Evolutionary conservation across 2,797 vertebrate genomes (phyloP).

Genomic region (Anomalospiza imberbis): DNA sequence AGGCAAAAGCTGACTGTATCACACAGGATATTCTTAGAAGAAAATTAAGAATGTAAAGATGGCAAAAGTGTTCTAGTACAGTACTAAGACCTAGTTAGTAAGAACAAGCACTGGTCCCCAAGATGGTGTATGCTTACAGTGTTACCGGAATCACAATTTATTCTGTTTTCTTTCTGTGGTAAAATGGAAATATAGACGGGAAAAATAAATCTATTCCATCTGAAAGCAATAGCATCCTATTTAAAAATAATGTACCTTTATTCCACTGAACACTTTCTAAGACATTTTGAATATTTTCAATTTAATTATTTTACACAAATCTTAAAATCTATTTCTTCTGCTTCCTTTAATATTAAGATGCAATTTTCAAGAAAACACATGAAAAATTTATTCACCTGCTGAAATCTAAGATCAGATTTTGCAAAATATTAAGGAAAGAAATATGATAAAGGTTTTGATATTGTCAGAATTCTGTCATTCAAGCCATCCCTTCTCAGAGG

Average conservation of each 20-base stretch:
- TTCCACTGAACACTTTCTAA: not conserved
- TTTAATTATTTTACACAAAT: not conserved
- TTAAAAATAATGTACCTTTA: not conserved
- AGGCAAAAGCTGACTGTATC: not conserved
- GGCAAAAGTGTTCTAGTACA: not conserved
- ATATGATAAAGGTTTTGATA: not conserved
- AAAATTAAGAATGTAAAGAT: not conserved
- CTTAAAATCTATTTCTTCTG: not conserved
- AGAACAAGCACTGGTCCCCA: not conserved
- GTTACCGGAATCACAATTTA: not conserved
- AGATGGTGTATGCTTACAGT: accelerated
- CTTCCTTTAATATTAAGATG: not conserved
- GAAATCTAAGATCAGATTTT: not conserved
- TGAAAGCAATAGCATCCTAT: not conserved
- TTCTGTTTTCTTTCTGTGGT: not conserved
- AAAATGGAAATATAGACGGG: not conserved
- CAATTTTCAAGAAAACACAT: not conserved
- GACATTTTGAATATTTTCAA: not conserved
- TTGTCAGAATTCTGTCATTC: not conserved
- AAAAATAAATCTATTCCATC: not conserved
- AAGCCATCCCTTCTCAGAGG: not conserved
- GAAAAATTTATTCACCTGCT: not conserved
- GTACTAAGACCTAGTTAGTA: not conserved
- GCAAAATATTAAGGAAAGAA: not conserved
- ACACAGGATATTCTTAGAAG: not conserved